Evolutionary conservation across 2,888 invertebrate species (phyloP).

Genomic region (Parnassius orleans): DNA sequence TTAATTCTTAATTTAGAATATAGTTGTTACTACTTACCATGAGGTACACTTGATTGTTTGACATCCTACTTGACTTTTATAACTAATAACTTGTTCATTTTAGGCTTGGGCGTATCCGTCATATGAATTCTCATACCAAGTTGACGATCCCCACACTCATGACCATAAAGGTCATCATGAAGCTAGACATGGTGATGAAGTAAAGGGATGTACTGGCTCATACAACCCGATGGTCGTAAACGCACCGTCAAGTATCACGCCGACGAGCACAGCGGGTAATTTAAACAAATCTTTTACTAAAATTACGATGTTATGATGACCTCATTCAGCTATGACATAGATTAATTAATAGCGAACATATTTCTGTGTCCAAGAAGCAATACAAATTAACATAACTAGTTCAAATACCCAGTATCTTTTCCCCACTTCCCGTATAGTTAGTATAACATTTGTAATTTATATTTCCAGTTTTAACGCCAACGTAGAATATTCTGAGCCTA

Average conservation of each 20-base stretch:
- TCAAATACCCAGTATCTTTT: not conserved
- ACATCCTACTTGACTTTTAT: not conserved
- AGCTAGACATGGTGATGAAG: conserved; percentile 69
- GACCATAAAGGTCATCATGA: conserved; percentile 78
- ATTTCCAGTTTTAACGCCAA: conserved; percentile 37
- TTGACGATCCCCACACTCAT: conserved; percentile 78
- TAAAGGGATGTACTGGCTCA: conserved; percentile 75
- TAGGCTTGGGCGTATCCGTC: conserved; percentile 72
- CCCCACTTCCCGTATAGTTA: not conserved
- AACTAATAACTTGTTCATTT: conserved; percentile 10
- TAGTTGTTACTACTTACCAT: too few species aligned
- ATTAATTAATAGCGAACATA: too few species aligned
- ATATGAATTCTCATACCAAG: conserved; percentile 79
- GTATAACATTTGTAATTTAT: not conserved
- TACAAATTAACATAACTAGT: not conserved
- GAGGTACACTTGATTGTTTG: too few species aligned
- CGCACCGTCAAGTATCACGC: conserved; percentile 74
- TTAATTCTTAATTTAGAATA: too few species aligned
- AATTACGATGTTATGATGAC: not conserved
- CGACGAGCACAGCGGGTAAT: conserved; percentile 76
- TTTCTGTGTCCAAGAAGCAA: too few species aligned
- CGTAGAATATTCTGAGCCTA: conserved; percentile 34
- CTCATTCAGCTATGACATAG: too few species aligned
- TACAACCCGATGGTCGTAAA: conserved; percentile 76
- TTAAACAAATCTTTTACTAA: not conserved